Percentiles rank a stretch among this genome's conserved stretches.
Evolutionary conservation across 2,113 vertebrate genomes (phyloP).

Genomic region (Typhlomys cinereus): DNA sequence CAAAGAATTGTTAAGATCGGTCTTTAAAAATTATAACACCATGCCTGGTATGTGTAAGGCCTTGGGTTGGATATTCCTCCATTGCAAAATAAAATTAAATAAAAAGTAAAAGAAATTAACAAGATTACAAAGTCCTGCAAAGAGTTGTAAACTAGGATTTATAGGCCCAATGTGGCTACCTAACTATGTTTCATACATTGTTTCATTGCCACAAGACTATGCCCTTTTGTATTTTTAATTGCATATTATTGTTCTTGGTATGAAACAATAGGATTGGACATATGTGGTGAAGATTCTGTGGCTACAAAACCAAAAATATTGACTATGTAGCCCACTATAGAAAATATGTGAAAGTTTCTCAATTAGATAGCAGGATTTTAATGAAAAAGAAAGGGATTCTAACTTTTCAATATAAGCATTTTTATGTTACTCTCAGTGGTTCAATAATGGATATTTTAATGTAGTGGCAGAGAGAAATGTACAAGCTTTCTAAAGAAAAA

Average conservation of each 20-base stretch:
- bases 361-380: constrained; percentile 3
- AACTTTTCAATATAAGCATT: neutral
- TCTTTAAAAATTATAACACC: constrained; percentile 14
- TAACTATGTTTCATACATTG: neutral
- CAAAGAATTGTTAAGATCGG: neutral
- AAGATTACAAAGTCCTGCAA: neutral
- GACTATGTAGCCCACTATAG: neutral
- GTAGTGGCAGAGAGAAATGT: neutral
- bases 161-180: neutral
- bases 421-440: neutral
- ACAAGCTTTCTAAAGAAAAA: neutral
- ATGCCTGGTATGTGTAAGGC: neutral
- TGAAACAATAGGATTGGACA: neutral
- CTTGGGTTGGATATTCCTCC: neutral
- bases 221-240: neutral
- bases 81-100: neutral
- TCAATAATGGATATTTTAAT: neutral
- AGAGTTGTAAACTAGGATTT: neutral
- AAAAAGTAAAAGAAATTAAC: neutral
- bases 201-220: neutral
- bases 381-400: constrained; percentile 34
- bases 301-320: neutral
- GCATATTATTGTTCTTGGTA: neutral
- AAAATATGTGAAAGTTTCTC: neutral
- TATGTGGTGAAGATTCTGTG: neutral